phyloP scores from a whole-genome alignment of 2,113 vertebrate species.

The Larimichthys crocea region DNA sequence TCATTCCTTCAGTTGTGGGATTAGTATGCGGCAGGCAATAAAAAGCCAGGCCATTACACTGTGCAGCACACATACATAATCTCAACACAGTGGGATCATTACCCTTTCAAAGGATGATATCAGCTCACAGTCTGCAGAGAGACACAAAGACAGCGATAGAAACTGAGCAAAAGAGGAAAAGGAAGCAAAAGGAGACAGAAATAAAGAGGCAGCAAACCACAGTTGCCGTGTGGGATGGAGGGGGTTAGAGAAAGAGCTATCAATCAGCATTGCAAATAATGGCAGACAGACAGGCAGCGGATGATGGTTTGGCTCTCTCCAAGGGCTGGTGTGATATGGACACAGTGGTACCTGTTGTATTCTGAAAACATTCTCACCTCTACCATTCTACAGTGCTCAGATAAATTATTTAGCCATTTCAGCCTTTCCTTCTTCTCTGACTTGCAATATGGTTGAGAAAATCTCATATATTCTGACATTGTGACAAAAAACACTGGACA shows the following conservation, averaged over 20 bases:
- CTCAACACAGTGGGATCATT: conserved; percentile 85
- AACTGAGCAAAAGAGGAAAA: conserved; percentile 57
- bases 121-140: conserved; percentile 78
- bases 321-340: conserved; percentile 36
- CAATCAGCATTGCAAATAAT: conserved; percentile 72
- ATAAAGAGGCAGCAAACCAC: conserved; percentile 57
- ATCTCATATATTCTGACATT: conserved; percentile 35
- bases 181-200: conserved; percentile 64
- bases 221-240: conserved; percentile 44
- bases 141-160: conserved; percentile 70
- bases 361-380: conserved; percentile 29
- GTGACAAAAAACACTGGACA: conserved; percentile 31
- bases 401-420: conserved; percentile 48
- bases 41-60: conserved; percentile 83
- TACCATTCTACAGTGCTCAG: conserved; percentile 8
- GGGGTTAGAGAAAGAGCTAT: conserved; percentile 58
- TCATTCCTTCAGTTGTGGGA: conserved; percentile 85
- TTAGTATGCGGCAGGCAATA: conserved; percentile 86
- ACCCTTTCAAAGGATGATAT: conserved; percentile 86
- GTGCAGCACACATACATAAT: conserved; percentile 83
- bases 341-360: conserved; percentile 40
- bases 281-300: conserved; percentile 37
- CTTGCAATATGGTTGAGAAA: conserved; percentile 22
- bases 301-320: conserved; percentile 45
- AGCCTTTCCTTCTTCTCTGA: conserved; percentile 20